Base-by-base conservation (phyloP, 2,113 vertebrate genomes). In the Oxygymnocypris stewartii region DNA sequence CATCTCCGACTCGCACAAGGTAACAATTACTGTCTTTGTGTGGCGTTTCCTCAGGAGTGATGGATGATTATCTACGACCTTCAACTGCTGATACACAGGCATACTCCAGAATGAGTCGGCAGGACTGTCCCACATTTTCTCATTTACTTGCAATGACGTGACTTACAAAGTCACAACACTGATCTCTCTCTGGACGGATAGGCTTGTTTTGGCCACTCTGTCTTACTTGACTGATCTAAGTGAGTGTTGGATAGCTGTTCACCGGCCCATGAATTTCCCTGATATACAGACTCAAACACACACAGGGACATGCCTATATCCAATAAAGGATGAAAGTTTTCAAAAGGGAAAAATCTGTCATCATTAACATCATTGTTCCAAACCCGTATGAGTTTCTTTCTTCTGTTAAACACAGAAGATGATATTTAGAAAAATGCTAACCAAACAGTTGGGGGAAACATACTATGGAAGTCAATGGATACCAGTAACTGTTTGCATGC, bases 21-120 rank as follows among this genome's bases (percentile, higher is more conserved):
- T 47, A 40, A 82, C 59, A 85, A 82, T 87, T 80, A 82, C 10
- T 80, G 78, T 87, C 83, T 87, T 78, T 87, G 6, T 74, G 25
- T 87, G 65, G 71, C 7, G 63, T 54, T 74, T 87, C 73, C 77
- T 81, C 65, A 61, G 65, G 77, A 80, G 65, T 73, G 31, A 42
- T 80, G 63, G 9, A 47, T 79, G 85, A 86, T 80, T 59, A 80
- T 28, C 49, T 40, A 18, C 3, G 65, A 86, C 85, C 85, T 86
- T 81, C 85, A 81, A 51, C 25, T n/a, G 14, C 8, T 10, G 47
- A 51, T 5, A 51, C 61, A 44, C 28, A 49, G 23, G 49, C 49
- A 77, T 23, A 74, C 31, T 75, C 16, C 51, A 79, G 16, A 79
- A 37, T 63, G 54, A 80, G 78, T 80, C 35, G 37, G 59, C 54